These are phyloP conservation scores for Dermatemys mawii DNA, from an alignment of 2,113 vertebrate genomes.

Conservation along the genomic window DNA sequence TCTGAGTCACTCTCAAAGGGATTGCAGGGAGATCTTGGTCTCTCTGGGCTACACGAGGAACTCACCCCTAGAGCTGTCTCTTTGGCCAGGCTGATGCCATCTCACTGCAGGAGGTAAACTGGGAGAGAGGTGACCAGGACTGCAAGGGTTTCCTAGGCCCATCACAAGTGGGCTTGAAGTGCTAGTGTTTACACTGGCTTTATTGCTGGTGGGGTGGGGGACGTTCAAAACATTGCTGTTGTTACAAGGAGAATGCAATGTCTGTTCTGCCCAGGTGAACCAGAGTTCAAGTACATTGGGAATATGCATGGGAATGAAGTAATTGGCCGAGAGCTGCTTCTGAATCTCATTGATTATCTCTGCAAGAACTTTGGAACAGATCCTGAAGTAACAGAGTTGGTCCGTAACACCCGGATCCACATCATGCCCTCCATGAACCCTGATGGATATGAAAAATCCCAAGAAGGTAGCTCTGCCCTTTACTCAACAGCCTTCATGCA, in stretches of 20 bases:
- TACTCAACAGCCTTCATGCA: not conserved
- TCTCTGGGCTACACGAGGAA: not conserved
- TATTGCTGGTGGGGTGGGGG: too few relatives aligned
- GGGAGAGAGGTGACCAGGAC: not conserved
- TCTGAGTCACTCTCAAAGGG: not conserved
- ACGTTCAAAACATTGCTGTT: not conserved
- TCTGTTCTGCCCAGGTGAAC: slow-evolving; percentile 85
- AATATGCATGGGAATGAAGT: slow-evolving; percentile 99
- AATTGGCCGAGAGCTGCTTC: slow-evolving; percentile 91
- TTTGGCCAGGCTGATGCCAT: not conserved
- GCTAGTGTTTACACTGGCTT: not conserved
- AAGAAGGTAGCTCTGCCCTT: slow-evolving; percentile 83
- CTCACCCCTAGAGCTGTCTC: not conserved
- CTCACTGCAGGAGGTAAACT: not conserved
- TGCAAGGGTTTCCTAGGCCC: not conserved
- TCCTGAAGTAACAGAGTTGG: slow-evolving; percentile 88
- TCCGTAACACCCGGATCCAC: slow-evolving; percentile 93
- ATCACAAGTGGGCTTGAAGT: not conserved
- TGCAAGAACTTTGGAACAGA: slow-evolving; percentile 93
- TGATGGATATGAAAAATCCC: slow-evolving; percentile 92
- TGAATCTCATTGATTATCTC: slow-evolving; percentile 97
- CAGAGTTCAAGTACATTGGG: slow-evolving; percentile 96
- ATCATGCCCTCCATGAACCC: slow-evolving; percentile 99
- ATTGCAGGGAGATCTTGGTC: not conserved
- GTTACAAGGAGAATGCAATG: rapidly evolving